Evolutionary conservation across 2,888 invertebrate species (phyloP).

Genomic region (Drosophila austrosaltans): DNA sequence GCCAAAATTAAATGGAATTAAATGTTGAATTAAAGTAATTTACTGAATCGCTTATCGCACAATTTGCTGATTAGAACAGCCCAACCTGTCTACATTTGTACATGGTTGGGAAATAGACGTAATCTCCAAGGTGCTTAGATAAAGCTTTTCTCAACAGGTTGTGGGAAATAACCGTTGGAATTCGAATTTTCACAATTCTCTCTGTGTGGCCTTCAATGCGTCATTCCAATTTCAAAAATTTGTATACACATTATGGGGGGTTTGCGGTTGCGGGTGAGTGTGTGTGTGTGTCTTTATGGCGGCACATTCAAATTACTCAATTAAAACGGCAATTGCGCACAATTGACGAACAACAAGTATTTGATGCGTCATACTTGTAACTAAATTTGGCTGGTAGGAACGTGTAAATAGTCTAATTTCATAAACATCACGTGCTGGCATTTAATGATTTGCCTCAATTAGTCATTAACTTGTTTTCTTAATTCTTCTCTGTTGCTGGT

Average conservation of each 20-base stretch:
- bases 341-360: constrained; percentile 52
- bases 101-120: constrained; percentile 2
- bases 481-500: constrained; percentile 12
- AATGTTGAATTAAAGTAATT: constrained; percentile 72
- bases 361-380: constrained; percentile 51
- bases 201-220: constrained; percentile 9
- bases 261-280: not conserved
- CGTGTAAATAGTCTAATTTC: constrained; percentile 7
- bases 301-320: constrained; percentile 67
- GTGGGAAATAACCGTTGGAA: constrained; percentile 8
- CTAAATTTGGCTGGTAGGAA: constrained; percentile 3
- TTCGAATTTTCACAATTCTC: not conserved
- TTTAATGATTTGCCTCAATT: constrained; percentile 2
- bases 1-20: constrained; percentile 60
- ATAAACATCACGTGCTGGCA: constrained; percentile 15
- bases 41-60: constrained; percentile 63
- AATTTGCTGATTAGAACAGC: constrained; percentile 62
- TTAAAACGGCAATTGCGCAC: constrained; percentile 70
- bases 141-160: constrained; percentile 11
- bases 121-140: constrained; percentile 1
- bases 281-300: constrained; percentile 27
- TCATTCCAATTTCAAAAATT: constrained; percentile 40
- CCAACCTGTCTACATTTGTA: constrained; percentile 2
- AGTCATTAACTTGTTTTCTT: constrained; percentile 2
- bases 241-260: constrained; percentile 8